Conservation (phyloP, 2,797 vertebrate species). For the Xenops minutus region DNA sequence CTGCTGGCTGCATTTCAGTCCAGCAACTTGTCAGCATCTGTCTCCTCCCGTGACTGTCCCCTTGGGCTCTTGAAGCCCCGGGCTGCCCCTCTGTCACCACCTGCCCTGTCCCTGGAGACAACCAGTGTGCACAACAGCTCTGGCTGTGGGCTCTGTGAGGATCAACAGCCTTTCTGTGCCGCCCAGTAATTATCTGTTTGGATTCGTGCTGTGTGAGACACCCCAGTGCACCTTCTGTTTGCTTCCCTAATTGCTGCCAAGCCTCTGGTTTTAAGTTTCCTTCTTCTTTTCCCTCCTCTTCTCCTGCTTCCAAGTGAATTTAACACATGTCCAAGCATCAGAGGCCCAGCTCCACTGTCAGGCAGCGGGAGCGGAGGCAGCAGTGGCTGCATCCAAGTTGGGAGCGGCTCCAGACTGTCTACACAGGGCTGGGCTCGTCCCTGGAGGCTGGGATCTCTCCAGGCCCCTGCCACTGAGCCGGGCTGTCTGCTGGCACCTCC, state of each 20-base stretch:
- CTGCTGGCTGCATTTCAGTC: not conserved
- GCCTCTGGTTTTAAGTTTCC: not conserved
- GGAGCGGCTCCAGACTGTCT: conserved; percentile 27
- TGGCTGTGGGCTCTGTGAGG: not conserved
- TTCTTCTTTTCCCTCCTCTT: not conserved
- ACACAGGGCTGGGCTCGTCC: not conserved
- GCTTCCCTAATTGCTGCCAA: conserved; percentile 1
- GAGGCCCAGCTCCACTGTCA: not conserved
- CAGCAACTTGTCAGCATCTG: not conserved
- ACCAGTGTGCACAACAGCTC: accelerated
- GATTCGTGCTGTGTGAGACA: not conserved
- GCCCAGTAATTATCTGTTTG: not conserved
- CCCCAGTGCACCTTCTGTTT: not conserved
- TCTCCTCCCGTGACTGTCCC: not conserved
- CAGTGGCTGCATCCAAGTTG: not conserved
- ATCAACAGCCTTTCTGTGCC: not conserved
- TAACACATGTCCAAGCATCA: not conserved
- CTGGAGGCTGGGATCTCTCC: not conserved
- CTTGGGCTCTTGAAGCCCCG: not conserved
- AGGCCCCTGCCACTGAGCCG: not conserved
- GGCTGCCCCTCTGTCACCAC: not conserved
- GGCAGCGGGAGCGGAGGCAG: not conserved
- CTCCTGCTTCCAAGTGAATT: not conserved
- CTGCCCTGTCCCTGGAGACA: not conserved
- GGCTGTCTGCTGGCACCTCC: not conserved